A percentile compares a stretch with the other conserved stretches of the same genome.
Evolutionary conservation across 2,113 vertebrate genomes (phyloP).

Genomic region (Calyptommatus sinebrachiatus): DNA sequence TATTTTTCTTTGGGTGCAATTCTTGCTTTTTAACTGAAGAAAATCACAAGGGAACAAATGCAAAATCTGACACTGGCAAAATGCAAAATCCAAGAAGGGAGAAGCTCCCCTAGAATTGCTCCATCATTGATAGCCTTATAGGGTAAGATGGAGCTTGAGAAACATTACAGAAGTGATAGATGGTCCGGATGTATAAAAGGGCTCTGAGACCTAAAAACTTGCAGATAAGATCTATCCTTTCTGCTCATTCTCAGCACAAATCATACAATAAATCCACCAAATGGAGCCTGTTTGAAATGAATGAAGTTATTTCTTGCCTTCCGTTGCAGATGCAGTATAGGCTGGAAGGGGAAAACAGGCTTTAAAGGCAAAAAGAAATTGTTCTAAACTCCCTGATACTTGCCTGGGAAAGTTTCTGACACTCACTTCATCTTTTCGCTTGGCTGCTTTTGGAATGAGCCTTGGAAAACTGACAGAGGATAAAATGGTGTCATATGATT

Average conservation of each 20-base stretch:
- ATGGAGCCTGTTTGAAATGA: conserved; percentile 4
- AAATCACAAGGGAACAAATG: conserved; percentile 27
- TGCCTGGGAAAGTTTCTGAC: conserved; percentile 21
- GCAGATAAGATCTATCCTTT: conserved; percentile 1
- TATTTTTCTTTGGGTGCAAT: conserved; percentile 20
- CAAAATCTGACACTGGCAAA: conserved; percentile 27
- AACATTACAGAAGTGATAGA: background rate
- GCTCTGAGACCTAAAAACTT: background rate
- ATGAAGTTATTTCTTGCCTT: background rate
- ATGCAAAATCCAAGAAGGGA: conserved; percentile 6
- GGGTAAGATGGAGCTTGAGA: background rate
- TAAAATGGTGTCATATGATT: background rate
- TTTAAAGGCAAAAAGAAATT: background rate
- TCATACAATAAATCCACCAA: background rate
- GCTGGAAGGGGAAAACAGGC: background rate
- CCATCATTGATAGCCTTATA: background rate
- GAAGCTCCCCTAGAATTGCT: conserved; percentile 2
- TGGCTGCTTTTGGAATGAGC: background rate
- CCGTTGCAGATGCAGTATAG: background rate
- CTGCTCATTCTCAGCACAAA: background rate
- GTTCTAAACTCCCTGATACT: background rate
- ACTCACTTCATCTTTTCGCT: background rate
- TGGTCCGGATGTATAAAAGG: background rate
- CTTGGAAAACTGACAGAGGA: conserved; percentile 14
- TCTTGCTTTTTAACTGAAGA: conserved; percentile 28